Conservation (phyloP, 2,797 vertebrate genomes). For the Propithecus deckenii region DNA sequence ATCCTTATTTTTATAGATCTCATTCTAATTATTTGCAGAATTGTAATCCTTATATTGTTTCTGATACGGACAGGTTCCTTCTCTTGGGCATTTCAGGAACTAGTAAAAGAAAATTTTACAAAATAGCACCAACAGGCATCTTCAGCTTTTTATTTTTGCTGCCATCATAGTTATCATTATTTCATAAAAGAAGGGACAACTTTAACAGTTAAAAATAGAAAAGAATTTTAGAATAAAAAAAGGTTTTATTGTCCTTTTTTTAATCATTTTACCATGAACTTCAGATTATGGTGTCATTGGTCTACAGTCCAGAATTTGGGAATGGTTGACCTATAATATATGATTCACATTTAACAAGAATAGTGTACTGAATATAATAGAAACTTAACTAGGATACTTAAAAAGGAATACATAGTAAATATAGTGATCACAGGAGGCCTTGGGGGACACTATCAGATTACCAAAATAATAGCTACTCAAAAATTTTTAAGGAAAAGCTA, state of each 20-base stretch:
- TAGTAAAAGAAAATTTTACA: background rate
- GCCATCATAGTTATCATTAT: background rate
- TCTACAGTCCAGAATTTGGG: background rate
- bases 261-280: background rate
- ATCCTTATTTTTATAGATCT: constrained; percentile 3
- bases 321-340: background rate
- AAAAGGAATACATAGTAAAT: background rate
- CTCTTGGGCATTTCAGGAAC: background rate
- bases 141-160: background rate
- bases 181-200: background rate
- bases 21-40: background rate
- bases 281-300: background rate
- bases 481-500: background rate
- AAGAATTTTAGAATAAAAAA: background rate
- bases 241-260: background rate
- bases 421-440: background rate
- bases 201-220: background rate
- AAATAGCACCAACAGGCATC: background rate
- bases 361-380: background rate
- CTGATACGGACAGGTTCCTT: background rate
- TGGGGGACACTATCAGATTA: background rate
- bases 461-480: background rate
- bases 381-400: background rate
- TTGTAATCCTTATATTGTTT: background rate
- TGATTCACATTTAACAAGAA: background rate